Evolutionary conservation across 1,140 invertebrate genomes (phyloP).

Genomic region (Neodiprion pinetum): DNA sequence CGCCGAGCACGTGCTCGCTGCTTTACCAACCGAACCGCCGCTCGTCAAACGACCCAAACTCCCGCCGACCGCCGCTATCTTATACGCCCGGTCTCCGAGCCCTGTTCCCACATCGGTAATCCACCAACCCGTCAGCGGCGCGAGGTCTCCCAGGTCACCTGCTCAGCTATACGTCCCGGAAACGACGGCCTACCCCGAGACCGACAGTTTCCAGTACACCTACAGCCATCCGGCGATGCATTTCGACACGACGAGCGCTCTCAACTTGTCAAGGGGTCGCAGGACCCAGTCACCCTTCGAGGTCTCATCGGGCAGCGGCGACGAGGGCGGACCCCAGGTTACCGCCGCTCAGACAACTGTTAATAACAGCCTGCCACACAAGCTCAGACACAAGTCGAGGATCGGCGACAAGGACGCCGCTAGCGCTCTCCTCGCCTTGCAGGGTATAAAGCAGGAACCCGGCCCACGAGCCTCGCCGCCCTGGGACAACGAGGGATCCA

Average conservation of each 20-base stretch:
- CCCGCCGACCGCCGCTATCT: slow-evolving; percentile 50
- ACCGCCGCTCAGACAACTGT: slow-evolving; percentile 53
- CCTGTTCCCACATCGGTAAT: slow-evolving; percentile 74
- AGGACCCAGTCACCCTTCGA: slow-evolving; percentile 73
- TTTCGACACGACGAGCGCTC: slow-evolving; percentile 63
- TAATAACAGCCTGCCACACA: slow-evolving; percentile 81
- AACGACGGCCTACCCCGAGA: slow-evolving; percentile 48
- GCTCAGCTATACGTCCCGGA: slow-evolving; percentile 50
- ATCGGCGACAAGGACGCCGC: slow-evolving; percentile 87
- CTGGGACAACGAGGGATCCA: slow-evolving; percentile 83
- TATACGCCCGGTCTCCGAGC: slow-evolving; percentile 68
- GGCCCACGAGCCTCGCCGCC: slow-evolving; percentile 77
- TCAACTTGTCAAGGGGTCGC: slow-evolving; percentile 68
- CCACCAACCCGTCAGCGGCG: slow-evolving; percentile 64
- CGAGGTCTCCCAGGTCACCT: slow-evolving; percentile 54
- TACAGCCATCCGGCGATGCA: slow-evolving; percentile 63
- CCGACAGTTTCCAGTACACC: slow-evolving; percentile 59
- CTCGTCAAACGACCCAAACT: slow-evolving; percentile 83
- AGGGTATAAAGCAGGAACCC: slow-evolving; percentile 85
- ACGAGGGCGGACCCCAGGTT: slow-evolving; percentile 67
- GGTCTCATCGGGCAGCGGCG: slow-evolving; percentile 75
- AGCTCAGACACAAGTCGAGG: slow-evolving; percentile 91
- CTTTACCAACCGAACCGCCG: slow-evolving; percentile 83
- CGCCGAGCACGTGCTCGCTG: slow-evolving; percentile 86
- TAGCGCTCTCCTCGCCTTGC: slow-evolving; percentile 76